Conservation (phyloP, 2,888 invertebrate species). For the Aphrophora alni region DNA sequence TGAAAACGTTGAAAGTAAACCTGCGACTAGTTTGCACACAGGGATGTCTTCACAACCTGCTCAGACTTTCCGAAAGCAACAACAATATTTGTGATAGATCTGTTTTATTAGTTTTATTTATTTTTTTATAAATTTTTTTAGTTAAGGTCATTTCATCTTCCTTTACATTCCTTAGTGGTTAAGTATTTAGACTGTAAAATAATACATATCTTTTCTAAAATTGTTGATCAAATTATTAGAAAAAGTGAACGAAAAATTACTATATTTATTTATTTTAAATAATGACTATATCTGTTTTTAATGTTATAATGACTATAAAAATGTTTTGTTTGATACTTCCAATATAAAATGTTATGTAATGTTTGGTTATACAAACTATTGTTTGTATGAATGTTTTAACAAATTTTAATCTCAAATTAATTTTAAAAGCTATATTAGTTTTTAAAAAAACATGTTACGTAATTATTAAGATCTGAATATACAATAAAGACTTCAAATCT, state of each 20-base stretch:
- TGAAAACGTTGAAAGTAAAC: neutral
- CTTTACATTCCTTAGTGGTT: neutral
- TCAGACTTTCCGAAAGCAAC: neutral
- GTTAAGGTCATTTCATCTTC: neutral
- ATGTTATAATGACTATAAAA: neutral
- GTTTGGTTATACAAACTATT: neutral
- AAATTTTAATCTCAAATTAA: neutral
- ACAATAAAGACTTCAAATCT: neutral
- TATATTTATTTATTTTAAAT: neutral
- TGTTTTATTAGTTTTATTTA: neutral
- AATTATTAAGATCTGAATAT: neutral
- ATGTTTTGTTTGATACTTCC: neutral
- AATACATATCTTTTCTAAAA: neutral
- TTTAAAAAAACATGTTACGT: neutral
- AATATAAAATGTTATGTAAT: neutral
- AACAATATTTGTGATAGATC: slow-evolving; percentile 1
- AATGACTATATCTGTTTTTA: neutral
- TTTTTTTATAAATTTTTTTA: neutral
- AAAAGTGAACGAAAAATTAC: neutral
- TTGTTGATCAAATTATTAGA: neutral
- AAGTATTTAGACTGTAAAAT: neutral
- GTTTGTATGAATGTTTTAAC: neutral
- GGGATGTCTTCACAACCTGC: neutral
- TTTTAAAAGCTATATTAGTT: slow-evolving; percentile 6
- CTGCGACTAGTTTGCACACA: neutral